These are phyloP conservation scores for Brachyistius frenatus DNA, from an alignment of 2,113 vertebrate genomes.

Conservation along the genomic window DNA sequence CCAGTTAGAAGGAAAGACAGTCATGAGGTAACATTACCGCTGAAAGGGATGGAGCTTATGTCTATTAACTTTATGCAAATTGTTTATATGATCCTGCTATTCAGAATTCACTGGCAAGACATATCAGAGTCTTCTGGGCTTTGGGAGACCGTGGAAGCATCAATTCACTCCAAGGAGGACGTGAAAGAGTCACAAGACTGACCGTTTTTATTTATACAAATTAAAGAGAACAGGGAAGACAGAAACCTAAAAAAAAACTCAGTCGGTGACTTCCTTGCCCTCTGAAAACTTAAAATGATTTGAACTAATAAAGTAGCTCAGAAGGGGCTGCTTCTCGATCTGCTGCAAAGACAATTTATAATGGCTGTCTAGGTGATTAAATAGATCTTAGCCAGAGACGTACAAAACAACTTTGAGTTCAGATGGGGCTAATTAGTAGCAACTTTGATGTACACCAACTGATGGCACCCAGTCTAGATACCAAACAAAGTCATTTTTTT, in stretches of 20 bases:
- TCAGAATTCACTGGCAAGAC: conserved; percentile 41
- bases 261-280: too few relatives aligned
- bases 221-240: conserved; percentile 12
- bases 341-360: conserved; percentile 41
- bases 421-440: neutral
- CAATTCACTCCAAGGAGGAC: conserved; percentile 13
- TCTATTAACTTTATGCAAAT: conserved; percentile 60
- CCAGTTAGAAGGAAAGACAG: conserved; percentile 57
- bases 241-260: conserved; percentile 29
- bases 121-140: conserved; percentile 7
- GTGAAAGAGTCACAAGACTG: neutral
- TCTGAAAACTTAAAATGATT: neutral
- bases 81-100: conserved; percentile 32
- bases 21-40: conserved; percentile 39
- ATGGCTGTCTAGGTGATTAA: conserved; percentile 26
- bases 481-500: conserved; percentile 8
- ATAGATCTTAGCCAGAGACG: conserved; percentile 22
- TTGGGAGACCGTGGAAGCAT: conserved; percentile 37
- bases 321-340: conserved; percentile 25
- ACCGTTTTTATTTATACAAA: conserved; percentile 23
- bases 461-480: neutral
- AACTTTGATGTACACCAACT: conserved; percentile 6
- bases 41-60: conserved; percentile 5
- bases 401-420: conserved; percentile 7
- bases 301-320: conserved; percentile 34